Percentiles rank a stretch among this genome's conserved stretches.
phyloP scores from a whole-genome alignment of 2,888 invertebrate species.

The Agrypnus murinus region DNA sequence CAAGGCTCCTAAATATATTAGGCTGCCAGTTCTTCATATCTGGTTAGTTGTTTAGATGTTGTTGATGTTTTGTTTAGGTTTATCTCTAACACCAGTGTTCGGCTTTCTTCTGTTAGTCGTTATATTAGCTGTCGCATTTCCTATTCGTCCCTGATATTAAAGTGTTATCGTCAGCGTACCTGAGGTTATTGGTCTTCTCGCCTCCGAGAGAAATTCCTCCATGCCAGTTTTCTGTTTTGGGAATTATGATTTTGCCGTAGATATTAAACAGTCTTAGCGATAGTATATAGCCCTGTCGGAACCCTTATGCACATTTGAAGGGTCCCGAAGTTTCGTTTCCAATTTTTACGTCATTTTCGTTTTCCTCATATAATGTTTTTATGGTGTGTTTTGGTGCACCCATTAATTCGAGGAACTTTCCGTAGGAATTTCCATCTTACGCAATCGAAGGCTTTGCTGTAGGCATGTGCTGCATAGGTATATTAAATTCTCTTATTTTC shows the following conservation, averaged over 20 bases:
- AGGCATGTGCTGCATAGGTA: neutral
- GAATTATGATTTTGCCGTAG: no score
- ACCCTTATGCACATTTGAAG: neutral
- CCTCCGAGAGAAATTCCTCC: slow-evolving; percentile 1
- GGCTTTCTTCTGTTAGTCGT: slow-evolving; percentile 1
- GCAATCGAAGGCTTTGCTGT: slow-evolving; percentile 12
- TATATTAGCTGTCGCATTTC: neutral
- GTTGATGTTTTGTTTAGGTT: neutral
- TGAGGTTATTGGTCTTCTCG: slow-evolving; percentile 8
- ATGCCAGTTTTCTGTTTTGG: neutral
- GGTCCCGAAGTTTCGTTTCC: neutral
- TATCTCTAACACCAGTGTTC: neutral
- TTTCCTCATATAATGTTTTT: neutral
- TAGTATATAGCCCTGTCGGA: slow-evolving; percentile 4
- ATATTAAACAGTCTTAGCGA: neutral
- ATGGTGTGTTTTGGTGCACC: slow-evolving; percentile 4
- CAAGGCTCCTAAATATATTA: slow-evolving; percentile 5
- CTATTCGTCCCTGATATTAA: neutral
- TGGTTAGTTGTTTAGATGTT: slow-evolving; percentile 4
- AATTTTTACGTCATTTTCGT: slow-evolving; percentile 5
- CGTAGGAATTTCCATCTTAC: slow-evolving; percentile 4
- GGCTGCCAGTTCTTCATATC: neutral
- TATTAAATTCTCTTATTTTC: neutral
- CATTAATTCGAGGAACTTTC: neutral
- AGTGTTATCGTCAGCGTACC: neutral